These are phyloP conservation scores for Tenodera sinensis DNA, from an alignment of 2,888 invertebrate species.

Conservation along the genomic window DNA sequence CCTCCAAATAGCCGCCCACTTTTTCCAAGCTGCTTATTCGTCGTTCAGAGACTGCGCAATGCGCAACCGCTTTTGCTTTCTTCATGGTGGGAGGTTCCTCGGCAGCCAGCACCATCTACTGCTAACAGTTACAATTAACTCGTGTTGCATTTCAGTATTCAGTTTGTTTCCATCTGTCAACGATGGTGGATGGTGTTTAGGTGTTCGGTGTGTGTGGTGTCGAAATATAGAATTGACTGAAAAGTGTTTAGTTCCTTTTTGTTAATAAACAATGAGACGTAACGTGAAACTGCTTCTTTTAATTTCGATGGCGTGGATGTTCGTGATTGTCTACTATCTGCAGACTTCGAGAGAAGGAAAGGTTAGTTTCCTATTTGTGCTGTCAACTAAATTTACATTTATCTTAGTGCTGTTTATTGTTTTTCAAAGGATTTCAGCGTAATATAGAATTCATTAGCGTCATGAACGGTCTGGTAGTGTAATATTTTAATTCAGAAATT, in stretches of 20 bases:
- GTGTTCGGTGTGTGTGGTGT: not conserved
- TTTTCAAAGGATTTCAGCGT: not conserved
- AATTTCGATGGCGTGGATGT: conserved; percentile 61
- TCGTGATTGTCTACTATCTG: conserved; percentile 60
- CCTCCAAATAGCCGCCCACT: too few species aligned
- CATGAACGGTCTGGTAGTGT: not conserved
- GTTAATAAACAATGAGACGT: conserved; percentile 49
- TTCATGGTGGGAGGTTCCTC: not conserved
- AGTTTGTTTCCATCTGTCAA: conserved; percentile 25
- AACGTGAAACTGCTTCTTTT: conserved; percentile 59
- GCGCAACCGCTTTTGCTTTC: not conserved
- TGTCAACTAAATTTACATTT: not conserved
- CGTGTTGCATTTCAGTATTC: not conserved
- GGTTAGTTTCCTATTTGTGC: conserved; percentile 41
- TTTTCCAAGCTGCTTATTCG: not conserved
- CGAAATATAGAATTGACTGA: not conserved
- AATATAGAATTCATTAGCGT: not conserved
- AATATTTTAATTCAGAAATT: not conserved
- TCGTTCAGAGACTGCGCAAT: not conserved
- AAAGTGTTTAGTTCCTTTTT: conserved; percentile 18
- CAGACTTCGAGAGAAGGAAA: conserved; percentile 55
- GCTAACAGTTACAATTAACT: not conserved
- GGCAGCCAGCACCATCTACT: not conserved
- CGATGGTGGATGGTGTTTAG: not conserved
- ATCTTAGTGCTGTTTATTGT: not conserved